Evolutionary conservation across 2,797 vertebrate genomes (phyloP), one percentile per base, ranked within the genome.

Genomic region (Acestrorhynchus altus): DNA sequence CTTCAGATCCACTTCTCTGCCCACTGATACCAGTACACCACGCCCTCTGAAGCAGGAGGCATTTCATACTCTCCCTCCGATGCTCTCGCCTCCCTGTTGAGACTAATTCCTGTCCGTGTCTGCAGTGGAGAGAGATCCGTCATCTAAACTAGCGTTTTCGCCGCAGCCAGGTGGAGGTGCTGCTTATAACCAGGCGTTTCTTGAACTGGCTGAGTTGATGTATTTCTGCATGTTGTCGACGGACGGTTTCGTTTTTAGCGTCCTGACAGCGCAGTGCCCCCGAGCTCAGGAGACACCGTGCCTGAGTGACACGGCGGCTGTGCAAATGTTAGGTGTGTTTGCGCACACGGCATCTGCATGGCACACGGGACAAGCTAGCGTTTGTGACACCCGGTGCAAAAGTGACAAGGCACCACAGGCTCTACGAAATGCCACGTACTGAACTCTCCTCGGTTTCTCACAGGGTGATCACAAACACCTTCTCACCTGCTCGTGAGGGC

Each of bases 141-240:
- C 80, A 74, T 81, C 35, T 64, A 69, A 76, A 77, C 56, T 73
- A 66, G 64, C 63, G 4, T 68, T 63, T 70, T 22, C 35, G 49
- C 70, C 16, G 11, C 39, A n/a, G 69, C 39, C 52, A 44, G 69
- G 42, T 20, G 40, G 13, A 20, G 8, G 46, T 18, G 18, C 46
- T 49, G 78, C 89, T 92, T 91, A 92, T 93, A 92, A 93, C 93
- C 93, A 92, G 91, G 87, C 88, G 89, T 86, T 85, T 90, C 90
- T 92, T 89, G 88, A 93, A 90, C 91, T 92, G 91, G 92, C 90
- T 91, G 92, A 92, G 91, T 91, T 92, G 92, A 93, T 93, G 91
- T 88, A 87, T 92, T 92, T 93, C 90, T 91, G 90, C 89, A 87
- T 84, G 88, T 89, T 77, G 61, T 78, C 65, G 86, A 85, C 86